Conservation (phyloP, 2,797 vertebrate genomes). For the Helicolenus hilgendorfi region DNA sequence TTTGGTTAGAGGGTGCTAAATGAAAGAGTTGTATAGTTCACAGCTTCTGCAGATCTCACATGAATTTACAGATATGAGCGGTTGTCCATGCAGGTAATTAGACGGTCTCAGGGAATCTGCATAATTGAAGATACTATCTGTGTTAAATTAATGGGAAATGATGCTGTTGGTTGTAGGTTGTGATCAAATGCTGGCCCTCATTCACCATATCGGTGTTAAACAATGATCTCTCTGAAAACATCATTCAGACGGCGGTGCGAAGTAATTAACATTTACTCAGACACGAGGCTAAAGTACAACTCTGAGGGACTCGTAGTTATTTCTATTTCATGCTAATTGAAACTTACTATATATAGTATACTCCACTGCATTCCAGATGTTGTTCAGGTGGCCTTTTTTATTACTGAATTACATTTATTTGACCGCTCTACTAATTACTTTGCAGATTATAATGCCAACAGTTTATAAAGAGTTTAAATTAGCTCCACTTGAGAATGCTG, state of each 20-base stretch:
- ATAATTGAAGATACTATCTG: constrained; percentile 78
- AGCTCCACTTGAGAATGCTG: neutral
- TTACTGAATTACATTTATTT: neutral
- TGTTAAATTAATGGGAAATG: constrained; percentile 55
- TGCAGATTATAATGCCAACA: neutral
- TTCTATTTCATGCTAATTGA: neutral
- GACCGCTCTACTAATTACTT: neutral
- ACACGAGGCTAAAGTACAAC: neutral
- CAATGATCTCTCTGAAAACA: neutral
- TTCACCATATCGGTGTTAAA: constrained; percentile 12
- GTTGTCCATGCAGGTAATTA: constrained; percentile 76
- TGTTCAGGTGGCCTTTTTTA: neutral
- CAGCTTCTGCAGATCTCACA: constrained; percentile 29
- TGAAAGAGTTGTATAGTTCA: constrained; percentile 11
- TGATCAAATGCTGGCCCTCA: constrained; percentile 21
- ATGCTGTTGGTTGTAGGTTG: constrained; percentile 32
- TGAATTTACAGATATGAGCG: constrained; percentile 52
- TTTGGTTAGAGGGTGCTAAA: constrained; percentile 52
- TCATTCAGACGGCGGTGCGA: neutral
- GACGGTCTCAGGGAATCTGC: constrained; percentile 56
- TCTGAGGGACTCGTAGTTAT: neutral
- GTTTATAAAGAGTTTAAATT: neutral
- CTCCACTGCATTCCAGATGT: neutral
- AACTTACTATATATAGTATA: neutral
- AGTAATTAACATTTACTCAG: constrained; percentile 10